These are phyloP conservation scores for Drosophila orena DNA, from an alignment of 1,140 invertebrate genomes.

Conservation along the genomic window DNA sequence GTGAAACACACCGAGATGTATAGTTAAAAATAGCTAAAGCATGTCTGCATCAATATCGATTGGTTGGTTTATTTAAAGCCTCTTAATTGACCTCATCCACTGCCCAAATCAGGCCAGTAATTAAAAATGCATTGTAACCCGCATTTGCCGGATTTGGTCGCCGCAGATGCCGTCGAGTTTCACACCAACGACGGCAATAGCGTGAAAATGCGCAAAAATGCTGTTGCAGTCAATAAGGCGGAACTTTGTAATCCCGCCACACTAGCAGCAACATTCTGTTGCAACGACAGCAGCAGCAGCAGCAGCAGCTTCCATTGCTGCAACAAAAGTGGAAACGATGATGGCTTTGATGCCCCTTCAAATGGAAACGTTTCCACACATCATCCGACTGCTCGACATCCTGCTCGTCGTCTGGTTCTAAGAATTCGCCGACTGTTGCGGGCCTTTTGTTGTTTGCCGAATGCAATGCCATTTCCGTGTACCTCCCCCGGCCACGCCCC, in stretches of 20 bases:
- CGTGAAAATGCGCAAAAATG: slow-evolving; percentile 43
- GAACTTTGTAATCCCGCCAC: slow-evolving; percentile 28
- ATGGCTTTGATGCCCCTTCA: slow-evolving; percentile 66
- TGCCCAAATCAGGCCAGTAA: slow-evolving; percentile 16
- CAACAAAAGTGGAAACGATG: slow-evolving; percentile 43
- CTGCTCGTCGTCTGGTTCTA: slow-evolving; percentile 23
- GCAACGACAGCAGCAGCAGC: slow-evolving; percentile 1
- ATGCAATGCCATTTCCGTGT: slow-evolving; percentile 36
- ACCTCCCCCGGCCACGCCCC: slow-evolving; percentile 19
- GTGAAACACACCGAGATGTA: background rate
- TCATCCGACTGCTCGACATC: slow-evolving; percentile 13
- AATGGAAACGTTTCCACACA: slow-evolving; percentile 65
- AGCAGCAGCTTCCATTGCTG: background rate
- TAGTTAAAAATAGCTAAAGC: background rate
- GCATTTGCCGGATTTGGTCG: slow-evolving; percentile 5
- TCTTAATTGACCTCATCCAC: slow-evolving; percentile 14
- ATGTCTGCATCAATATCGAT: slow-evolving; percentile 7
- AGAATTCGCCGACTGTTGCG: slow-evolving; percentile 19
- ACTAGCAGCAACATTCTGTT: slow-evolving; percentile 13
- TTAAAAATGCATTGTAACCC: slow-evolving; percentile 38
- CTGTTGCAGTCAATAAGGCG: slow-evolving; percentile 39
- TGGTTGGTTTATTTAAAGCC: slow-evolving; percentile 26
- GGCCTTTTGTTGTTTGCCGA: slow-evolving; percentile 45
- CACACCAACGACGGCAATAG: slow-evolving; percentile 39
- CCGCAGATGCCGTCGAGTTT: slow-evolving; percentile 52